Evolutionary conservation across 2,113 vertebrate species (phyloP), one percentile per base, ranked within the genome.

Genomic region (Syngnathus floridae): DNA sequence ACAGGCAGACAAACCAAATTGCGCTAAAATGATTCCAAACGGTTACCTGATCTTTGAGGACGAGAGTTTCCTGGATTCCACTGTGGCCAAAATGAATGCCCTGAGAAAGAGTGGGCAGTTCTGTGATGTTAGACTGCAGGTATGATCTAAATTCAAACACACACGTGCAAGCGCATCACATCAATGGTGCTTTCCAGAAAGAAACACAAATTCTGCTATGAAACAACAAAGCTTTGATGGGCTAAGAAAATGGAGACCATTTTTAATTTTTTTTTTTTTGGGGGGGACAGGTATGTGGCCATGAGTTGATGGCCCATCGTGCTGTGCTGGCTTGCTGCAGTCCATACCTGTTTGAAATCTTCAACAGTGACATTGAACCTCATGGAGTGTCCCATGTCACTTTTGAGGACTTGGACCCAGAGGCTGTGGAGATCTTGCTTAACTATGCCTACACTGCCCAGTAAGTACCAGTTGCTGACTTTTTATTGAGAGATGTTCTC

Each of bases 371-470:
- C 57, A 88, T 90, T 0, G 97, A 99, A 83, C 89, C 94, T 72
- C 94, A 95, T 1, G 94, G 96, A 52, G 78, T 97, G 81, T 96
- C 96, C 13, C 95, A 96, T 52, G 94, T 99, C 72, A 98, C 95
- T 75, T 96, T 99, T n/a, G 95, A 98, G 77, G 97, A 99, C 87
- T 88, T 99, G 88, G 93, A 98, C 74, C 96, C 95, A 38, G 94
- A 93, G 73, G 97, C 97, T 78, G 93, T 99, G 81, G 97, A 99
- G 91, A 91, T 99, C 78, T 87, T 99, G 71, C 81, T 99, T 74
- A 98, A 96, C 90, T 99, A 99, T 4, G 95, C 95, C 76, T 99
- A 99, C 48, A 99, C 97, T 88, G 96, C 97, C 83, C 95, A 98
- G 97, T 99, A 79, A 93, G 95, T 94, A 75, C 31, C 48, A 45